Evolutionary conservation across 1,140 invertebrate genomes (phyloP).

Genomic region (Hylyphantes graminicola): DNA sequence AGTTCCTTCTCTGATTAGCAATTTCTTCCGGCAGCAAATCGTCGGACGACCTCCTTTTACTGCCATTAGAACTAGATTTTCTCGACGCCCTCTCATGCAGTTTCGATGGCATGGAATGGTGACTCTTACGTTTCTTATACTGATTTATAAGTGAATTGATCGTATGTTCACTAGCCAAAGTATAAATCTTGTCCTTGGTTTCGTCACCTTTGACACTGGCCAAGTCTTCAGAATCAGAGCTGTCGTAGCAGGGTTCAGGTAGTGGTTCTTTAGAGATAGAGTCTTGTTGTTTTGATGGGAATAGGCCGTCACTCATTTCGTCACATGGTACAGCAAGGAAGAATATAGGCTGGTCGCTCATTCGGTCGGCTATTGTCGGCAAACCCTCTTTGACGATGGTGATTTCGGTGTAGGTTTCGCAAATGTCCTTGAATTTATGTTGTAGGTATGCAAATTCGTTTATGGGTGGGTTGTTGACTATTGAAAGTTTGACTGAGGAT

Average conservation of each 20-base stretch:
- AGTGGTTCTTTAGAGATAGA: neutral
- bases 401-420: constrained; percentile 75
- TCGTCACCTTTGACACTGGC: constrained; percentile 16
- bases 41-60: constrained; percentile 61
- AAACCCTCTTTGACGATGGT: constrained; percentile 73
- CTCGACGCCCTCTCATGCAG: constrained; percentile 62
- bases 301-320: constrained; percentile 71
- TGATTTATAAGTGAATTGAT: constrained; percentile 73
- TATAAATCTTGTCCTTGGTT: constrained; percentile 69
- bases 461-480: neutral
- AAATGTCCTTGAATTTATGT: constrained; percentile 73
- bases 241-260: constrained; percentile 39
- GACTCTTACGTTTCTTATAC: constrained; percentile 74
- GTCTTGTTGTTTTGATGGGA: constrained; percentile 33
- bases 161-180: constrained; percentile 70
- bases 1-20: constrained; percentile 75
- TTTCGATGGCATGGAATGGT: constrained; percentile 70
- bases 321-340: constrained; percentile 75
- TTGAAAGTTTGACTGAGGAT: neutral
- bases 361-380: constrained; percentile 72
- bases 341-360: constrained; percentile 75
- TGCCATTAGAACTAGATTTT: constrained; percentile 63
- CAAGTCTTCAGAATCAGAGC: constrained; percentile 61
- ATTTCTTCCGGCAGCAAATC: constrained; percentile 65
- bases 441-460: constrained; percentile 37